Percentiles rank a stretch among this genome's conserved stretches.
Conservation (phyloP, 1,140 invertebrate species). For the Episyrphus balteatus region DNA sequence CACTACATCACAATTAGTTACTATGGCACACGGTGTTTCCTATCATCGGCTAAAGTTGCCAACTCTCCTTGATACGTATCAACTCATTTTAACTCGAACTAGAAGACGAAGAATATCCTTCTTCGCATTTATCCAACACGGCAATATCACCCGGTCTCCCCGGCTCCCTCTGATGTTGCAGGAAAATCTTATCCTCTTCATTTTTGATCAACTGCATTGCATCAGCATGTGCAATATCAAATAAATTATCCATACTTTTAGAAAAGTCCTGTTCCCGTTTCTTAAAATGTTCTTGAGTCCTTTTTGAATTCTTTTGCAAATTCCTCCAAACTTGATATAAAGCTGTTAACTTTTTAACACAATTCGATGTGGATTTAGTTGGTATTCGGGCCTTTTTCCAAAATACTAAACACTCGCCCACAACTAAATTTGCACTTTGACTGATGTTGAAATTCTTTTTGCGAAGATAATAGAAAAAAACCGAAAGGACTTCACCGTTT, state of each 20-base stretch:
- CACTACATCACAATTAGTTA: no score
- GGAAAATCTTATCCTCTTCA: slow-evolving; percentile 21
- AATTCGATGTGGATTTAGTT: slow-evolving; percentile 16
- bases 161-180: slow-evolving; percentile 17
- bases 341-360: slow-evolving; percentile 17
- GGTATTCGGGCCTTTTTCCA: slow-evolving; percentile 21
- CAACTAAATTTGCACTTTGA: slow-evolving; percentile 23
- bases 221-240: slow-evolving; percentile 11
- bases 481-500: slow-evolving; percentile 19
- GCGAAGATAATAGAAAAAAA: slow-evolving; percentile 23
- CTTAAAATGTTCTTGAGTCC: slow-evolving; percentile 13
- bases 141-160: slow-evolving; percentile 10
- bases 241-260: slow-evolving; percentile 11
- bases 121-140: no score
- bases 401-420: slow-evolving; percentile 17
- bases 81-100: no score
- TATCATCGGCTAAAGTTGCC: no score
- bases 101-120: no score
- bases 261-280: slow-evolving; percentile 9
- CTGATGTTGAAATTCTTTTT: slow-evolving; percentile 18
- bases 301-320: slow-evolving; percentile 19
- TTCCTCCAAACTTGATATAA: slow-evolving; percentile 16
- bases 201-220: slow-evolving; percentile 9
- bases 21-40: no score
- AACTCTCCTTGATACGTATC: no score